phyloP scores from a whole-genome alignment of 2,888 invertebrate genomes.

The Melinaea marsaeus region DNA sequence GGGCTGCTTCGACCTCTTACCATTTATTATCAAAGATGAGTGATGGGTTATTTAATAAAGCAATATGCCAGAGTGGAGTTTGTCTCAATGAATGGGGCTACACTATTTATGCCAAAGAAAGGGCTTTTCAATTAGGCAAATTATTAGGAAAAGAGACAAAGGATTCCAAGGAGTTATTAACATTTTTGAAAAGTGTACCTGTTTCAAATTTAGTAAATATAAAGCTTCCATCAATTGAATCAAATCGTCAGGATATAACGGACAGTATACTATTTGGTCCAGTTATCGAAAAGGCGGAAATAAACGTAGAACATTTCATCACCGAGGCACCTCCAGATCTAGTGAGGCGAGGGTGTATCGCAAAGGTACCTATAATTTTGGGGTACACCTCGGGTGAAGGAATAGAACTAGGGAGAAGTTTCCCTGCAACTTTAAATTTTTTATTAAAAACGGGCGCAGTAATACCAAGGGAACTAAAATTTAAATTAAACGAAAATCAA shows the following conservation, averaged over 20 bases:
- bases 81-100: conserved; percentile 69
- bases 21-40: conserved; percentile 68
- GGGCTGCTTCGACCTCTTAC: conserved; percentile 58
- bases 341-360: conserved; percentile 48
- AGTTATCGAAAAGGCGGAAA: conserved; percentile 58
- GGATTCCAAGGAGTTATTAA: conserved; percentile 53
- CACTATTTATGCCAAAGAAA: conserved; percentile 52
- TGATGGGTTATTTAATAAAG: conserved; percentile 63
- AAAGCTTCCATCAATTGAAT: conserved; percentile 51
- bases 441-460: conserved; percentile 49
- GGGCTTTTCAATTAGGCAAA: conserved; percentile 67
- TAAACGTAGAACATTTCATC: conserved; percentile 54
- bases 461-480: conserved; percentile 65
- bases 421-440: conserved; percentile 41
- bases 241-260: conserved; percentile 48
- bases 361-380: conserved; percentile 60
- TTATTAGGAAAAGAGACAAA: conserved; percentile 62
- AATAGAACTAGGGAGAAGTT: conserved; percentile 60
- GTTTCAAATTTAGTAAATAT: conserved; percentile 53
- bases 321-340: conserved; percentile 48
- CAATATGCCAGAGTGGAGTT: conserved; percentile 73
- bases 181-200: conserved; percentile 55
- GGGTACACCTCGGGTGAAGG: conserved; percentile 70
- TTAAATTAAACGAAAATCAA: conserved; percentile 47
- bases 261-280: conserved; percentile 64